Evolutionary conservation across 1,140 invertebrate species (phyloP), one percentile per base, ranked within the genome.

Genomic region (Tachypleus tridentatus): DNA sequence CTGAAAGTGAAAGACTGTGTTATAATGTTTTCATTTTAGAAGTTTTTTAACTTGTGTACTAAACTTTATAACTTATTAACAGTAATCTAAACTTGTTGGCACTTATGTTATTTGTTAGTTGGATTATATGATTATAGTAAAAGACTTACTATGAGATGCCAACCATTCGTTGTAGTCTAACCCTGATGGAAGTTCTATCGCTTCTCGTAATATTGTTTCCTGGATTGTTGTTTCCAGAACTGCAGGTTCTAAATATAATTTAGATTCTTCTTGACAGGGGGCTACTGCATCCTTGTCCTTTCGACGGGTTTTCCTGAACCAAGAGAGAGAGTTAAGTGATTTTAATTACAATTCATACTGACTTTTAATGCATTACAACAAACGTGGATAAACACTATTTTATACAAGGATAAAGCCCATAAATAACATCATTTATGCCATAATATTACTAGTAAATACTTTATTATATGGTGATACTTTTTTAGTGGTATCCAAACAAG

Each of bases 91-190:
- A 29, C 29, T 29, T 29, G 29, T 29, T 29, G 29, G 29, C 29
- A 29, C 29, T 29, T 29, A 2, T 29, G 29, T 29, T 29, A 29
- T 29, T 29, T 29, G 29, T 29, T 29, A 29, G 29, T 29, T 29
- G 29, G 29, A 29, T 29, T 29, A 29, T 2, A 29, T 29, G 29
- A 29, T 29, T 29, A 29, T 29, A 1, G 29, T 29, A 29, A 29
- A 29, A 29, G 29, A 87, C 87, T 86, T 78, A 95, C 91, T 97
- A 77, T 98, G 94, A 70, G 93, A 97, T 65, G 94, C 94, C 70
- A 98, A 85, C 94, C 95, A 98, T 83, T 98, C 95, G 80, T 97
- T 96, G 80, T 93, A 91, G 79, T 97, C 93, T 75, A 97, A 83
- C 69, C 91, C 91, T 68, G 86, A 84, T 71, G 94, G 94, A 78